A percentile compares a stretch with the other conserved stretches of the same genome.
phyloP scores from a whole-genome alignment of 1,140 invertebrate species.

The Vanessa atalanta region DNA sequence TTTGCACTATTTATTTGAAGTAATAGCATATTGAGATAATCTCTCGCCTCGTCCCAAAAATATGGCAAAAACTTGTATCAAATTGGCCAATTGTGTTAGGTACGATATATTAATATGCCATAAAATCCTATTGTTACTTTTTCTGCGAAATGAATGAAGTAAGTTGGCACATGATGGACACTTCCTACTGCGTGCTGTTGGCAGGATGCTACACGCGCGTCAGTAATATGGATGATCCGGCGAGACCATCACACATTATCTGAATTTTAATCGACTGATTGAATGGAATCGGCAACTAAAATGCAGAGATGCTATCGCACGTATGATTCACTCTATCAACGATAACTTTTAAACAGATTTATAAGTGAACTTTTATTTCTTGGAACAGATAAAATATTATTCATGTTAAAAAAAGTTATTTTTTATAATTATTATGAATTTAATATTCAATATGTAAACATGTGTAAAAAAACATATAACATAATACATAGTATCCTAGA shows the following conservation, averaged over 20 bases:
- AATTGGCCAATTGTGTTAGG: slow-evolving; percentile 12
- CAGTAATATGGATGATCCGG: slow-evolving; percentile 74
- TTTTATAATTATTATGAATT: no score
- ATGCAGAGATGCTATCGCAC: slow-evolving; percentile 61
- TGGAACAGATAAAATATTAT: neutral
- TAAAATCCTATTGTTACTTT: slow-evolving; percentile 12
- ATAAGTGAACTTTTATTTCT: neutral
- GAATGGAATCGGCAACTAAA: slow-evolving; percentile 65
- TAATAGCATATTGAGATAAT: neutral
- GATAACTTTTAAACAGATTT: neutral
- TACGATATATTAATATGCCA: slow-evolving; percentile 21
- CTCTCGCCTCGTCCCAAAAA: neutral
- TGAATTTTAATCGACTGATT: slow-evolving; percentile 75
- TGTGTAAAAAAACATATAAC: no score
- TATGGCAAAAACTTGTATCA: neutral
- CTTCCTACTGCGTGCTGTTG: slow-evolving; percentile 67
- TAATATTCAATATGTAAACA: no score
- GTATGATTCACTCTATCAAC: slow-evolving; percentile 56
- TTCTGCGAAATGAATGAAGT: slow-evolving; percentile 34
- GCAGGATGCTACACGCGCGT: slow-evolving; percentile 69
- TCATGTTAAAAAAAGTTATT: neutral
- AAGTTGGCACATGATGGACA: slow-evolving; percentile 53
- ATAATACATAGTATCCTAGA: no score
- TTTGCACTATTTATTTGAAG: neutral
- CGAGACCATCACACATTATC: slow-evolving; percentile 63